These are phyloP conservation scores for Haliaeetus leucogaster DNA, from an alignment of 2,113 vertebrate species.

Conservation along the genomic window DNA sequence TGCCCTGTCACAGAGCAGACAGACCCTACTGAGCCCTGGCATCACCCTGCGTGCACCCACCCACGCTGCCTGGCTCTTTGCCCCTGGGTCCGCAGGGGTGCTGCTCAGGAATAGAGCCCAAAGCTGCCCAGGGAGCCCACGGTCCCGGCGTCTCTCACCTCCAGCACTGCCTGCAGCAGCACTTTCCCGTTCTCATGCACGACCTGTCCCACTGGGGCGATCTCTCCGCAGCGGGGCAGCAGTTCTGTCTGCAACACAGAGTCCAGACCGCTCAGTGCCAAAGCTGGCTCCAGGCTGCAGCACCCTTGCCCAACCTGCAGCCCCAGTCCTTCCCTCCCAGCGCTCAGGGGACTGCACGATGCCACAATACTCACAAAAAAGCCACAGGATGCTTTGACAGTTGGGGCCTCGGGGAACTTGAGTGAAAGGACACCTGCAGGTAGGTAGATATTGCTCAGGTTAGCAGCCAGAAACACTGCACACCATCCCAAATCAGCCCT, in stretches of 20 bases:
- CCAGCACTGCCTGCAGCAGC: constrained; percentile 88
- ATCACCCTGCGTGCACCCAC: not conserved
- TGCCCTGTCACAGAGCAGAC: constrained; percentile 75
- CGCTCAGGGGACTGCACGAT: accelerated
- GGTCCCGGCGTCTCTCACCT: constrained; percentile 73
- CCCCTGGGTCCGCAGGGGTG: accelerated
- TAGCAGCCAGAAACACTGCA: not conserved
- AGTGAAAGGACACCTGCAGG: constrained; percentile 90
- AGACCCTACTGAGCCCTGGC: not conserved
- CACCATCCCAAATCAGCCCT: not conserved
- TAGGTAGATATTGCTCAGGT: constrained; percentile 31
- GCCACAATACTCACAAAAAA: constrained; percentile 89
- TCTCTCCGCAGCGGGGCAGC: constrained; percentile 89
- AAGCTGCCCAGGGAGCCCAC: accelerated
- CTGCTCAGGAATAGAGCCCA: not conserved
- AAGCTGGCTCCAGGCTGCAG: not conserved
- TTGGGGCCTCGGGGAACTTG: constrained; percentile 97
- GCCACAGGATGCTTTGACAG: constrained; percentile 93
- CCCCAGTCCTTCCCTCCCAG: not conserved
- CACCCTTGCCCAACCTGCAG: not conserved
- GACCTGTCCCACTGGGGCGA: constrained; percentile 86
- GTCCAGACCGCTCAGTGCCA: not conserved
- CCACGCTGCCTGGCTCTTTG: accelerated
- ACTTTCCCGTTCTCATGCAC: constrained; percentile 91
- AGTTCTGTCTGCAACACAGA: constrained; percentile 86